phyloP scores from a whole-genome alignment of 2,113 vertebrate species.

The Isurus oxyrinchus region DNA sequence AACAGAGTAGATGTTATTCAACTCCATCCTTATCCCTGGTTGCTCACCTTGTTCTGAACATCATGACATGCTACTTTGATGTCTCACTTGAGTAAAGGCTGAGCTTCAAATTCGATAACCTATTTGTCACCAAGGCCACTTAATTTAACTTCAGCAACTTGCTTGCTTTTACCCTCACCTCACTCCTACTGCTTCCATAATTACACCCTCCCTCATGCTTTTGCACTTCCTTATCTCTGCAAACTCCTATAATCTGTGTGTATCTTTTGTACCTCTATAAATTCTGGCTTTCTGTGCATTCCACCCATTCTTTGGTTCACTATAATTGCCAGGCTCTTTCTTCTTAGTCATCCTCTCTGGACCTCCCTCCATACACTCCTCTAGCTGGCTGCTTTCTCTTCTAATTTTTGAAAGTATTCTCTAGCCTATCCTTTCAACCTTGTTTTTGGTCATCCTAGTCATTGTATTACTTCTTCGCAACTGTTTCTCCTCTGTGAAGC shows the following conservation, averaged over 20 bases:
- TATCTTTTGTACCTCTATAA: neutral
- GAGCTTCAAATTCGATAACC: neutral
- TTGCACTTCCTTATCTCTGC: neutral
- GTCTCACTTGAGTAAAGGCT: neutral
- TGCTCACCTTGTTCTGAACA: neutral
- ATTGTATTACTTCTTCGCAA: neutral
- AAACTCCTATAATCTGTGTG: neutral
- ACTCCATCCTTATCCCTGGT: neutral
- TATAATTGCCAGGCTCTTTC: neutral
- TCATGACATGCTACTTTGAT: neutral
- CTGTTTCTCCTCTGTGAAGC: neutral
- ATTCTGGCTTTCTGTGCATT: neutral
- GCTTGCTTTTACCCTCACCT: neutral
- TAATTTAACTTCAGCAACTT: neutral
- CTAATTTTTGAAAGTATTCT: neutral
- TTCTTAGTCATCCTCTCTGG: neutral
- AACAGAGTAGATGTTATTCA: neutral
- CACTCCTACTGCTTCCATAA: neutral
- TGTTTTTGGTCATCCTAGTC: neutral
- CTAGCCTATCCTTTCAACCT: neutral
- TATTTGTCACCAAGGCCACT: no score
- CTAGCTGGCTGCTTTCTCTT: neutral
- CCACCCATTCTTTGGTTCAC: neutral
- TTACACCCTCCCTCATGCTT: neutral
- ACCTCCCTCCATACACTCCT: neutral